Percentiles rank a stretch among this genome's conserved stretches.
These are phyloP conservation scores for Teleogryllus oceanicus DNA, from an alignment of 2,888 invertebrate genomes.

Conservation along the genomic window DNA sequence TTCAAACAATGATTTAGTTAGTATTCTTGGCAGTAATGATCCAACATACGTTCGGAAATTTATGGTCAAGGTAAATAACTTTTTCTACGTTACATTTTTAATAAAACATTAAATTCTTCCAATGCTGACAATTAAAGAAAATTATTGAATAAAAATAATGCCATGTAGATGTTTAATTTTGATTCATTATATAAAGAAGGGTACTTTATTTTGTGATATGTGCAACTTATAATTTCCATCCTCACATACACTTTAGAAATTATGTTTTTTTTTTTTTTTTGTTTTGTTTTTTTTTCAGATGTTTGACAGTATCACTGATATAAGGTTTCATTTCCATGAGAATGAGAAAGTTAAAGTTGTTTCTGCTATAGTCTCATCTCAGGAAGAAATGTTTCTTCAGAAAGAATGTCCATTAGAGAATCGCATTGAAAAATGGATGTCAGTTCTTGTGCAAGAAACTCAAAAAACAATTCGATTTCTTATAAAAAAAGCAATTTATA, in stretches of 20 bases:
- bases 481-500: slow-evolving; percentile 20
- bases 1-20: background rate
- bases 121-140: no score
- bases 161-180: no score
- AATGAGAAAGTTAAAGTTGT: background rate
- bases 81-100: background rate
- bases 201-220: no score
- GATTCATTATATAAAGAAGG: no score
- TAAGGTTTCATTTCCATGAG: background rate
- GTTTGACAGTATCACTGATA: background rate
- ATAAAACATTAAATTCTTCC: no score
- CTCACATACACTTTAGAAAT: no score
- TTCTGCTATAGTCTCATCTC: background rate
- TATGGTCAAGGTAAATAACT: background rate
- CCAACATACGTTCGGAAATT: background rate
- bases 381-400: slow-evolving; percentile 18
- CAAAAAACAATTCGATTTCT: background rate
- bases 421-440: background rate
- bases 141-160: no score
- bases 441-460: background rate
- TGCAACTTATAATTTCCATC: no score
- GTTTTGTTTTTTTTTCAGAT: background rate
- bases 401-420: no score
- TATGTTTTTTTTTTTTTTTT: no score
- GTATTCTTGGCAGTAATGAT: slow-evolving; percentile 18